Conservation (phyloP, 2,113 vertebrate genomes). For the Python bivittatus region DNA sequence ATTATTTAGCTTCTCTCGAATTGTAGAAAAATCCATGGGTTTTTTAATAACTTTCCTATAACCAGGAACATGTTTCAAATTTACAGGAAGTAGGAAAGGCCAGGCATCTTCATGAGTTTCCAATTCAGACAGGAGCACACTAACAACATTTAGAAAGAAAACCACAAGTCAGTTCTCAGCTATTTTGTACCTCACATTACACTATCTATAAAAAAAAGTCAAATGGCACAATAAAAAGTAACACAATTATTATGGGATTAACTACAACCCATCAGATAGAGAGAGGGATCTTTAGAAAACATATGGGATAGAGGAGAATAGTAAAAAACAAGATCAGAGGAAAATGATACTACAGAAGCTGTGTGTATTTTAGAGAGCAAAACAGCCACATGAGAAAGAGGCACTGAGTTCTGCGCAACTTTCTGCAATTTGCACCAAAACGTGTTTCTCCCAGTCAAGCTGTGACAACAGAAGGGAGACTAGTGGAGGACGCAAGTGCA, state of each 20-base stretch:
- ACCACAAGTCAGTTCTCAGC: conserved; percentile 19
- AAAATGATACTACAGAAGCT: neutral
- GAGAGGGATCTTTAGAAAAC: neutral
- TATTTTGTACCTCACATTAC: neutral
- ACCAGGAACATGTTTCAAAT: conserved; percentile 96
- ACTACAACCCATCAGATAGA: neutral
- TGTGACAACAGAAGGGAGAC: neutral
- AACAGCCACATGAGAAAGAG: neutral
- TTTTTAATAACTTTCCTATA: conserved; percentile 99
- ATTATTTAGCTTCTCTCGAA: conserved; percentile 93
- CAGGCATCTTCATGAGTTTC: conserved; percentile 97
- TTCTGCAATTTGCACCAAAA: neutral
- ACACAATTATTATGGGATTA: neutral
- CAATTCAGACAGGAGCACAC: conserved; percentile 92
- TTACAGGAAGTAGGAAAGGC: conserved; percentile 98
- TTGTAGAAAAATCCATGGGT: conserved; percentile 99
- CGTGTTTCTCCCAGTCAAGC: neutral
- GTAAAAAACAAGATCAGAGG: neutral
- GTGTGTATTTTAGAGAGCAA: neutral
- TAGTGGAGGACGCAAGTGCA: neutral
- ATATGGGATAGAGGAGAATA: neutral
- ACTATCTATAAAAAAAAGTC: neutral
- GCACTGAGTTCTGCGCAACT: neutral
- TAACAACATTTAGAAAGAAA: conserved; percentile 63
- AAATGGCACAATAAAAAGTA: neutral